These are phyloP conservation scores for Premnoplex brunnescens DNA, from an alignment of 2,797 vertebrate genomes.

Conservation along the genomic window DNA sequence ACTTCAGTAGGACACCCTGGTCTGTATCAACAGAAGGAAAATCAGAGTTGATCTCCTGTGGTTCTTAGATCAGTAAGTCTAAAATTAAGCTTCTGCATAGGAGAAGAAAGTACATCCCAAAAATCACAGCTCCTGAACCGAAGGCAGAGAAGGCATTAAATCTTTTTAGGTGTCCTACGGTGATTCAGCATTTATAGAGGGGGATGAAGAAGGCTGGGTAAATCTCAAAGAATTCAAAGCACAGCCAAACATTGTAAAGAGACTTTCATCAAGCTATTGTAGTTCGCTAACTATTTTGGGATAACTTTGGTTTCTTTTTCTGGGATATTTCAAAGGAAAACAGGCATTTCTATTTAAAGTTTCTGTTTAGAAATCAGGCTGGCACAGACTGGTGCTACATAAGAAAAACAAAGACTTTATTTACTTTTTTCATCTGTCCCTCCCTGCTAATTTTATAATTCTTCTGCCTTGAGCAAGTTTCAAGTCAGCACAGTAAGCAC, in stretches of 20 bases:
- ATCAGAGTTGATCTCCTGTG: neutral
- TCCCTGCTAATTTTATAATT: conserved; percentile 19
- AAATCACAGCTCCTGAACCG: neutral
- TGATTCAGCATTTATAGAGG: conserved; percentile 37
- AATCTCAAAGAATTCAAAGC: conserved; percentile 40
- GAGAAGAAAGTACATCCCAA: neutral
- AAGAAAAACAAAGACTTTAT: conserved; percentile 14
- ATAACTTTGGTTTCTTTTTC: conserved; percentile 33
- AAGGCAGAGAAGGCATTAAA: neutral
- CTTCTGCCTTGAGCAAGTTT: neutral
- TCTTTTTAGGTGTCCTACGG: neutral
- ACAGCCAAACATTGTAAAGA: neutral
- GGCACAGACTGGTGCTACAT: neutral
- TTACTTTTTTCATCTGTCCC: neutral
- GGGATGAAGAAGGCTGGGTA: neutral
- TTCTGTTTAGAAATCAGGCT: conserved; percentile 23
- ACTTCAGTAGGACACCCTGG: neutral
- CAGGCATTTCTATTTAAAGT: conserved; percentile 41
- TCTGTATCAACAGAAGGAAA: neutral
- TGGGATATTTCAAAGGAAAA: conserved; percentile 32
- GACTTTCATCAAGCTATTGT: neutral
- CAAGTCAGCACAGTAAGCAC: neutral
- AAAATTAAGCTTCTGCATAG: neutral
- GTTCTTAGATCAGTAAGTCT: neutral
- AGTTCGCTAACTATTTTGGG: conserved; percentile 19